phyloP scores from a whole-genome alignment of 2,113 vertebrate species.

The Hoplias malabaricus region DNA sequence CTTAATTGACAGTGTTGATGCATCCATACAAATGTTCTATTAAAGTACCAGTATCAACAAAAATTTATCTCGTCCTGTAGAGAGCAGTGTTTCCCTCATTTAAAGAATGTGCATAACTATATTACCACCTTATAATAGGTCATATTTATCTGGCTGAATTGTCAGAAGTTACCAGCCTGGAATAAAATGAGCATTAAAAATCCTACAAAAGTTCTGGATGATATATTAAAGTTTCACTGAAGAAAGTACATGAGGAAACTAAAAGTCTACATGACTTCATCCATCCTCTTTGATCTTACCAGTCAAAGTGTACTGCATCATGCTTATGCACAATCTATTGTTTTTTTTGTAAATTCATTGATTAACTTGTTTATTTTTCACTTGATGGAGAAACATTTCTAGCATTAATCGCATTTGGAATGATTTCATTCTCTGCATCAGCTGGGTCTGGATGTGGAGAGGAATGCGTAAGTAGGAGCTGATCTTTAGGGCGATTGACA shows the following conservation, averaged over 20 bases:
- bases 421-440: background rate
- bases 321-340: background rate
- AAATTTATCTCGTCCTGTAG: constrained; percentile 59
- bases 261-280: background rate
- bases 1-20: background rate
- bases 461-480: constrained; percentile 34
- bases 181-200: too few species aligned
- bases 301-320: background rate
- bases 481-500: constrained; percentile 63
- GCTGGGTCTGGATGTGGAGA: background rate
- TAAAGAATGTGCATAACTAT: background rate
- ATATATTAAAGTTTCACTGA: background rate
- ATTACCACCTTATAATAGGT: background rate
- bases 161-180: constrained; percentile 14
- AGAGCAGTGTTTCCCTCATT: constrained; percentile 63
- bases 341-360: background rate
- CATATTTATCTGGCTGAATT: constrained; percentile 36
- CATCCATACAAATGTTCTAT: background rate
- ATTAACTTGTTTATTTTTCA: background rate
- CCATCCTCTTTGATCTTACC: constrained; percentile 14
- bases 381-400: background rate
- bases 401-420: background rate
- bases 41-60: background rate
- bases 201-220: too few species aligned
- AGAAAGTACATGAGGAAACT: constrained; percentile 5